Base-by-base conservation (phyloP, 2,888 invertebrate species). In the Drosophila cracens region DNA sequence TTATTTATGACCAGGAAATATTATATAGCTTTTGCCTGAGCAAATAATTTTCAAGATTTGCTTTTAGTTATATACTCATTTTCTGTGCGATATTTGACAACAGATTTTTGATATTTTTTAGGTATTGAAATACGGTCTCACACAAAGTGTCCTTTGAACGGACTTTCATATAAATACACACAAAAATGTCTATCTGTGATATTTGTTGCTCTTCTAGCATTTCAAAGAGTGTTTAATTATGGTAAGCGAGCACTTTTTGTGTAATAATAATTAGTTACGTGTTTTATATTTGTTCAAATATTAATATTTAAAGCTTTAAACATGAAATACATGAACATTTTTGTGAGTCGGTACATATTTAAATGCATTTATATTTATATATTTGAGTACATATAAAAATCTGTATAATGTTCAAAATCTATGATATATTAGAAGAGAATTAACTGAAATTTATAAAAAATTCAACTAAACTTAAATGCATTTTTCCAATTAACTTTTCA, bases 141-240 rank as follows among this genome's bases (percentile, higher is more conserved):
- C 25, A 4, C 11, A 34, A 59, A 13, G 7, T 18, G 6, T 59
- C 33, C 58, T 48, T 34, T 34, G n/a, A 34, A 33, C 13, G 46
- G 13, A 59, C 27, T 48, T 43, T 16, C 21, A 57, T 27, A 25
- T 48, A 46, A 33, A 48, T 59, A 59, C 25, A 33, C 33, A 59
- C 25, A 27, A 11, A 34, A 11, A 46, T 34, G 33, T 18, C 8
- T 33, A 13, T 33, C 31, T 46, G 18, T 58, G 4, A 10, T 52
- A 58, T 40, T 38, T 56, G 56, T 56, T 58, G 25, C 25, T 33
- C 18, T 13, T 33, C 48, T 25, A n/a, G 27, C 13, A 34, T 33
- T 40, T 18, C 11, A n/a, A 46, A 18, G 25, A 25, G 13, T 48
- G n/a, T 34, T 59, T 33, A 27, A 27, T 8, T 33, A 59, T 59